Conservation (phyloP, 2,888 invertebrate species). For the Barypeithes pellucidus region DNA sequence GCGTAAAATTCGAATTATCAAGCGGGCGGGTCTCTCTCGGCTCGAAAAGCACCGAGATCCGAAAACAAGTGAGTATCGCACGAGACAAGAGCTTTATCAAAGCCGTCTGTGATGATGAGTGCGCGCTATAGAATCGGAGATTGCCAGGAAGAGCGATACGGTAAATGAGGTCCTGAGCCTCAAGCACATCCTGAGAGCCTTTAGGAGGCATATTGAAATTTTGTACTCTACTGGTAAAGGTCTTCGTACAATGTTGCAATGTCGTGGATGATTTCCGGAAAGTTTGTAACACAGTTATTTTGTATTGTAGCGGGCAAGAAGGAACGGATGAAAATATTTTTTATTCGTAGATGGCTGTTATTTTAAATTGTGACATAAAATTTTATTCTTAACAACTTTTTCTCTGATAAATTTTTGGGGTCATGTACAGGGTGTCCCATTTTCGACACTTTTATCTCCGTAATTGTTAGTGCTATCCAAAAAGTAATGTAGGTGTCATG, state of each 20-base stretch:
- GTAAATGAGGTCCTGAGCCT: slow-evolving; percentile 10
- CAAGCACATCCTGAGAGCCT: slow-evolving; percentile 20
- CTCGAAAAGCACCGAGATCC: slow-evolving; percentile 32
- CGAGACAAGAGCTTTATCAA: slow-evolving; percentile 36
- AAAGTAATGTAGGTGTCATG: too few species aligned
- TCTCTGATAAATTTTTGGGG: too few species aligned
- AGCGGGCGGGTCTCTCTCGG: slow-evolving; percentile 7
- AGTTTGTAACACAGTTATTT: too few species aligned
- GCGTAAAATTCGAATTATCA: not conserved
- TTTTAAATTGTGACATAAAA: too few species aligned
- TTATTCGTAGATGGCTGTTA: too few species aligned
- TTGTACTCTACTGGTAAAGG: not conserved
- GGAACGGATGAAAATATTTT: too few species aligned
- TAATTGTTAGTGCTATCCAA: too few species aligned
- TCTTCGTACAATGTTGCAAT: slow-evolving; percentile 22
- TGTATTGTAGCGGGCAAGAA: too few species aligned
- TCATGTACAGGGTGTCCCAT: too few species aligned
- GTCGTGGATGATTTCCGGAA: slow-evolving; percentile 9
- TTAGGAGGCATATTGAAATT: not conserved
- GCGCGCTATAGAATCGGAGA: slow-evolving; percentile 37
- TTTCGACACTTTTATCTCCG: too few species aligned
- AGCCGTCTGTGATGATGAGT: slow-evolving; percentile 20
- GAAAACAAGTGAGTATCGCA: slow-evolving; percentile 45
- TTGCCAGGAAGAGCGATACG: slow-evolving; percentile 36
- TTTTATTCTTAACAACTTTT: too few species aligned